Evolutionary conservation across 2,797 vertebrate species (phyloP).

Genomic region (Pseudomugil tenellus): DNA sequence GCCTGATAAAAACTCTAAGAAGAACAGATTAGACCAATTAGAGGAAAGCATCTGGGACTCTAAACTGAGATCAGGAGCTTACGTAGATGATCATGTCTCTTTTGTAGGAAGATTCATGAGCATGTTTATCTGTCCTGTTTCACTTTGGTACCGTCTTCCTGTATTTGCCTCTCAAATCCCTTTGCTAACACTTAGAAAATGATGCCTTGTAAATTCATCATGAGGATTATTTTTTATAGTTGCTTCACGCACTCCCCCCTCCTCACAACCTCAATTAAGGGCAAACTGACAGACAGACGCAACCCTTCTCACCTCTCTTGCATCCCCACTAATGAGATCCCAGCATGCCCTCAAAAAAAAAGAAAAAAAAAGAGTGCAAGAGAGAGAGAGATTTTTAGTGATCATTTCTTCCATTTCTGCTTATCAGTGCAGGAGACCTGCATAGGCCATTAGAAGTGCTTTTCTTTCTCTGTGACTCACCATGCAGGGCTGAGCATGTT

Average conservation of each 20-base stretch:
- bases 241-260: slow-evolving; percentile 43
- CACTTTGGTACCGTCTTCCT: slow-evolving; percentile 29
- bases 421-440: slow-evolving; percentile 41
- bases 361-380: neutral
- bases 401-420: slow-evolving; percentile 61
- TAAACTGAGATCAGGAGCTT: slow-evolving; percentile 35
- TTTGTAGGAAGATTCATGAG: slow-evolving; percentile 25
- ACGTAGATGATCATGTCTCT: slow-evolving; percentile 35
- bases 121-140: slow-evolving; percentile 39
- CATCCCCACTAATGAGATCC: slow-evolving; percentile 66
- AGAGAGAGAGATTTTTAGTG: slow-evolving; percentile 19
- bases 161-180: slow-evolving; percentile 39
- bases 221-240: slow-evolving; percentile 61
- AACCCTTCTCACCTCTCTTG: slow-evolving; percentile 46
- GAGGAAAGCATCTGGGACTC: slow-evolving; percentile 46
- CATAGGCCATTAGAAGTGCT: slow-evolving; percentile 56
- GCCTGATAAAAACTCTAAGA: slow-evolving; percentile 29
- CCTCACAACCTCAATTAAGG: slow-evolving; percentile 62
- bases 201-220: slow-evolving; percentile 64
- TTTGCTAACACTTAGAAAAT: slow-evolving; percentile 46
- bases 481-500: slow-evolving; percentile 13
- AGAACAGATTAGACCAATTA: slow-evolving; percentile 59
- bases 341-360: slow-evolving; percentile 60
- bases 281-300: slow-evolving; percentile 52
- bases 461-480: slow-evolving; percentile 57